A percentile compares a stretch with the other conserved stretches of the same genome.
These are phyloP conservation scores for Danio choprae DNA, from an alignment of 2,797 vertebrate species.

Conservation along the genomic window DNA sequence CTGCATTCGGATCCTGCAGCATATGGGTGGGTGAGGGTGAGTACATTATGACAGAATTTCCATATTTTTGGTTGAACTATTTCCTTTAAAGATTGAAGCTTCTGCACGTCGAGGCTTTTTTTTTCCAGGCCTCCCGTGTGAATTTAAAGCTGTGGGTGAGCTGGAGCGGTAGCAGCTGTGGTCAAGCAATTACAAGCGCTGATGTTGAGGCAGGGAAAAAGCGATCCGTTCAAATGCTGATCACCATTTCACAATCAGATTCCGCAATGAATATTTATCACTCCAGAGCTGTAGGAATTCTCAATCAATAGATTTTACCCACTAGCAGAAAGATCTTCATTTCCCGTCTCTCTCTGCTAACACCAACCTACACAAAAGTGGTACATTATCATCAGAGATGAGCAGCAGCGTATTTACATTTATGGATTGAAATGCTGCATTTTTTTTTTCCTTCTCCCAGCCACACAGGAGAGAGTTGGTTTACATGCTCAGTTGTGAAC, in stretches of 20 bases:
- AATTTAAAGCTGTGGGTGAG: constrained; percentile 56
- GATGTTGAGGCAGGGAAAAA: constrained; percentile 64
- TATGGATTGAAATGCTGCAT: constrained; percentile 77
- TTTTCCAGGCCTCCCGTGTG: constrained; percentile 18
- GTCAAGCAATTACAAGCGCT: constrained; percentile 48
- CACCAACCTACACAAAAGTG: constrained; percentile 74
- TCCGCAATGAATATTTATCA: constrained; percentile 81
- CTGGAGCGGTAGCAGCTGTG: constrained; percentile 43
- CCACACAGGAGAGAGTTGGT: constrained; percentile 33
- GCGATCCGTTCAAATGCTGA: constrained; percentile 63
- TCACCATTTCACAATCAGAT: constrained; percentile 76
- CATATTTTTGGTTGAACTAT: background rate
- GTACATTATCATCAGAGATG: constrained; percentile 82
- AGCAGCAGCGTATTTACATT: constrained; percentile 76
- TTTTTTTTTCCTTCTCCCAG: constrained; percentile 59
- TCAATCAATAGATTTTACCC: constrained; percentile 81
- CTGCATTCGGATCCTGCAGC: background rate
- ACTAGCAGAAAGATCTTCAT: constrained; percentile 68
- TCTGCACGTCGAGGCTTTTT: background rate
- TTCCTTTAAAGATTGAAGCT: too few species aligned
- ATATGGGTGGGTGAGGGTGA: background rate
- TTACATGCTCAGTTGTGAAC: background rate
- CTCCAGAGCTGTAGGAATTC: constrained; percentile 69
- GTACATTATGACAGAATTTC: constrained; percentile 2
- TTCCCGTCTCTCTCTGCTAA: constrained; percentile 59